Conservation (phyloP, 1,140 invertebrate species). For the Lycorma delicatula region DNA sequence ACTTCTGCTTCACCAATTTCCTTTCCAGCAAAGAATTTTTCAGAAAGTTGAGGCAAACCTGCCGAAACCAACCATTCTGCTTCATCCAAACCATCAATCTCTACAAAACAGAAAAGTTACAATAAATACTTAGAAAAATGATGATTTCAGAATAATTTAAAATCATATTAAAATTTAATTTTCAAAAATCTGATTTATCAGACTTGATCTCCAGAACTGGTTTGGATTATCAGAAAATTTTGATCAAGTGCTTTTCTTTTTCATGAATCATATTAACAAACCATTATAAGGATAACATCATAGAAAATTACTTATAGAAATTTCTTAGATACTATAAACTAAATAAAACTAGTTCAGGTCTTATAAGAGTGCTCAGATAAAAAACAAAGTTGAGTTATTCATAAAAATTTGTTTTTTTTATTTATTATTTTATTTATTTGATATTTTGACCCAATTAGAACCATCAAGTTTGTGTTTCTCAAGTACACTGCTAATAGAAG, state of each 20-base stretch:
- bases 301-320: no score
- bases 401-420: no score
- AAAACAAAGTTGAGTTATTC: no score
- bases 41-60: slow-evolving; percentile 47
- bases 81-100: slow-evolving; percentile 46
- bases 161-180: neutral
- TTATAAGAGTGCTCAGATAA: no score
- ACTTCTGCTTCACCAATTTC: slow-evolving; percentile 49
- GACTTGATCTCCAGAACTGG: neutral
- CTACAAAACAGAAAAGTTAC: neutral
- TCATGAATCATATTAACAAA: neutral
- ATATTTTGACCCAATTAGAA: no score
- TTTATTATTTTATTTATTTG: no score
- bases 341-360: no score
- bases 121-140: neutral
- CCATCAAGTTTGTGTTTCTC: no score
- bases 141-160: neutral
- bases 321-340: no score
- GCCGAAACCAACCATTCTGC: slow-evolving; percentile 49
- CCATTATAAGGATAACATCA: no score
- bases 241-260: neutral
- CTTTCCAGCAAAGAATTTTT: slow-evolving; percentile 48
- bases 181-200: neutral
- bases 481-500: no score
- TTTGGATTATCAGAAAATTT: neutral